Conservation (phyloP, 1,140 invertebrate genomes). For the Lucilia sericata region DNA sequence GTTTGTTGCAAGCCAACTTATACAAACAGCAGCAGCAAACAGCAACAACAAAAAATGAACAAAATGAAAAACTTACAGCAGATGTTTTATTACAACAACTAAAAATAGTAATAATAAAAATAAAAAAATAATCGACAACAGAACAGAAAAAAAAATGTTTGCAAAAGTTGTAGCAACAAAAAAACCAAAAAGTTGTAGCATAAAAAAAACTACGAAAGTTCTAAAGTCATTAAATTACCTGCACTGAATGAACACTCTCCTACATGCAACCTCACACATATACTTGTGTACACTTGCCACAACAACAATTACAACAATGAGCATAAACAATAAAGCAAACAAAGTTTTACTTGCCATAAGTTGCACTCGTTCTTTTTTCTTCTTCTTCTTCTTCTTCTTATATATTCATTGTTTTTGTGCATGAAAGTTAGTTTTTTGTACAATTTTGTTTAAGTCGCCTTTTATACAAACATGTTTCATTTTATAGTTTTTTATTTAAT, state of each 20-base stretch:
- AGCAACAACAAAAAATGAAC: not conserved
- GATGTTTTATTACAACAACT: not conserved
- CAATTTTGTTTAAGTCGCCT: not conserved
- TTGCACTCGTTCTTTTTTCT: not conserved
- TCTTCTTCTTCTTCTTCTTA: not conserved
- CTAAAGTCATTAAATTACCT: slow-evolving; percentile 29
- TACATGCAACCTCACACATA: not conserved
- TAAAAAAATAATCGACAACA: not conserved
- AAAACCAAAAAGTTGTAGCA: too few species aligned
- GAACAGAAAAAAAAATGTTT: not conserved
- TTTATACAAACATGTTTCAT: not conserved
- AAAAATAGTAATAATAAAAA: not conserved
- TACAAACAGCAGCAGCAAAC: not conserved
- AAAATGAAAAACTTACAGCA: not conserved
- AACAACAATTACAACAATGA: not conserved
- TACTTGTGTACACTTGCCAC: not conserved
- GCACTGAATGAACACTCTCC: not conserved
- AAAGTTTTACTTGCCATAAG: slow-evolving; percentile 10
- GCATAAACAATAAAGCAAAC: slow-evolving; percentile 1
- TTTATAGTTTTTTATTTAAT: slow-evolving; percentile 2
- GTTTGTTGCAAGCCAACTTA: slow-evolving; percentile 9
- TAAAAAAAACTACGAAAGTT: not conserved
- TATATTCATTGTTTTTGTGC: not conserved
- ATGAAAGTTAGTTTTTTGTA: not conserved
- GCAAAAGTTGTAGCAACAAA: not conserved